Evolutionary conservation across 2,888 invertebrate species (phyloP).

Genomic region (Melieria picta): DNA sequence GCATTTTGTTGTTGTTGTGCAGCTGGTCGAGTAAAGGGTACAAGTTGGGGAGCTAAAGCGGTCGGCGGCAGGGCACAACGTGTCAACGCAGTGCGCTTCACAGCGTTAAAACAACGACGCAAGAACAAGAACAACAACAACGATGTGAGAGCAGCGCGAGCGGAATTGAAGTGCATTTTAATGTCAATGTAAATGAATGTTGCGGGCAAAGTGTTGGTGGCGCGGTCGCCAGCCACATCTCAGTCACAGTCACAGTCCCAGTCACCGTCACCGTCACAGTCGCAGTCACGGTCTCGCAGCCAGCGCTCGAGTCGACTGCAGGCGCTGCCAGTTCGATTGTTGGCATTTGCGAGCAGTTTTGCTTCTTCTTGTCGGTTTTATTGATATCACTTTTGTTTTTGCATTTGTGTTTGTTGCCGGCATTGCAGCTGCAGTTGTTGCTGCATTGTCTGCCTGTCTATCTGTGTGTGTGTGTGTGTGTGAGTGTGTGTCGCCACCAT

Average conservation of each 20-base stretch:
- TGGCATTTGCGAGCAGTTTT: background rate
- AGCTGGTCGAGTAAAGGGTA: too few species aligned
- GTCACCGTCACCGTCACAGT: background rate
- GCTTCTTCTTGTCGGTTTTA: too few species aligned
- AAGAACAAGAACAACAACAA: constrained; percentile 12
- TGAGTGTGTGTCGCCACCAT: too few species aligned
- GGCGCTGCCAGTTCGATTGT: background rate
- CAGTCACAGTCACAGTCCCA: background rate
- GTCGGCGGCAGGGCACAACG: constrained; percentile 14
- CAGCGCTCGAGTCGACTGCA: background rate
- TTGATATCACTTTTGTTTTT: background rate
- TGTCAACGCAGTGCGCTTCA: constrained; percentile 16
- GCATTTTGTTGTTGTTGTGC: too few species aligned
- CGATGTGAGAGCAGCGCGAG: constrained; percentile 7
- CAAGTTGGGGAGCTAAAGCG: too few species aligned
- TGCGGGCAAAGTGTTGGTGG: constrained; percentile 17
- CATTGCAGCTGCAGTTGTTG: constrained; percentile 7
- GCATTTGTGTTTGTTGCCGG: constrained; percentile 23
- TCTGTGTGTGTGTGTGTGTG: background rate
- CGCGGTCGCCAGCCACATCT: background rate
- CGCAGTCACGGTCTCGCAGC: background rate
- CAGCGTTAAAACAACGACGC: constrained; percentile 15
- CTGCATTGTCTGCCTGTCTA: constrained; percentile 9
- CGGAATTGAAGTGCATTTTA: constrained; percentile 47
- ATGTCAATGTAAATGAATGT: constrained; percentile 50